Conservation (phyloP, 2,888 invertebrate species). For the Nomada flava region DNA sequence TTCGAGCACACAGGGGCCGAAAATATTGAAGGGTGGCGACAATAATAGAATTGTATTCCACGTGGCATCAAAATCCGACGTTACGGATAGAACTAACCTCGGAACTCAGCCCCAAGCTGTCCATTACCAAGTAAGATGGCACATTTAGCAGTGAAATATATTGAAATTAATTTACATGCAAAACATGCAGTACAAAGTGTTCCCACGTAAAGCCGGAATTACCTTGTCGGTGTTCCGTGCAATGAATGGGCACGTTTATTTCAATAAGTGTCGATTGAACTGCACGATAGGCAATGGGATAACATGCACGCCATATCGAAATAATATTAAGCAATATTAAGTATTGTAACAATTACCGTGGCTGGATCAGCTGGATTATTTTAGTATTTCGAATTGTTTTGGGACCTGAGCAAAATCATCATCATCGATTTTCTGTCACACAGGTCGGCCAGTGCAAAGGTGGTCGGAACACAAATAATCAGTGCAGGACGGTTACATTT, state of each 20-base stretch:
- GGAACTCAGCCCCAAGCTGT: slow-evolving; percentile 72
- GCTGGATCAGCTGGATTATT: no score
- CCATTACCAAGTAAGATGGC: slow-evolving; percentile 33
- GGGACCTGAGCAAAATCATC: no score
- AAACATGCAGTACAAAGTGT: no score
- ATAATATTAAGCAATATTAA: not conserved
- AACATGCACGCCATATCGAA: no score
- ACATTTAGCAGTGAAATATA: not conserved
- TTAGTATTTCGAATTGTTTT: not conserved
- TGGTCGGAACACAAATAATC: slow-evolving; percentile 62
- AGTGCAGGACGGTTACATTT: slow-evolving; percentile 76
- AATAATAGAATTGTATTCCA: slow-evolving; percentile 80
- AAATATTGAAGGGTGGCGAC: slow-evolving; percentile 76
- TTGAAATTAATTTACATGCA: no score
- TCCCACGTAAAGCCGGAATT: no score
- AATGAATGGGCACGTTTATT: no score
- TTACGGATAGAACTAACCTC: slow-evolving; percentile 64
- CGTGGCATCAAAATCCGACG: slow-evolving; percentile 70
- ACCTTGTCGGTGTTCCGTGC: no score
- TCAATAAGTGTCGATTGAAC: no score
- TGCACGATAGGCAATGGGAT: no score
- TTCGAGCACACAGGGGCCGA: slow-evolving; percentile 73
- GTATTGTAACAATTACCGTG: no score
- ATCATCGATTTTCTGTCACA: not conserved
- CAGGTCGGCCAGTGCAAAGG: slow-evolving; percentile 65